These are phyloP conservation scores for Poicephalus gulielmi DNA, from an alignment of 2,113 vertebrate species.

Conservation along the genomic window DNA sequence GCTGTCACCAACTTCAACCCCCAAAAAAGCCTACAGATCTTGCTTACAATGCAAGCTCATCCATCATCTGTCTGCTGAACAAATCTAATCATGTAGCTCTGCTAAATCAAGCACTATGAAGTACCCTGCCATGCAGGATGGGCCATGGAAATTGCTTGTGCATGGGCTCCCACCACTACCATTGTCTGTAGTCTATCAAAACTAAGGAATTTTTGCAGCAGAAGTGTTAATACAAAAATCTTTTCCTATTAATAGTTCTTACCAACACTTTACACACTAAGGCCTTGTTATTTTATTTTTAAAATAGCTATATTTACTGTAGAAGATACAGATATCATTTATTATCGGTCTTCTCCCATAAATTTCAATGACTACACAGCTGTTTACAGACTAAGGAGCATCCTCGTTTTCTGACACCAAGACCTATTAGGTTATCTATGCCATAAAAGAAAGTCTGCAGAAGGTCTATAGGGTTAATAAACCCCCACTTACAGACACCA, in stretches of 20 bases:
- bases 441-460: neutral
- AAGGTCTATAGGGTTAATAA: neutral
- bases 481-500: fast-evolving
- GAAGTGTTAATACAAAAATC: neutral
- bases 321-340: neutral
- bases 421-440: neutral
- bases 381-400: neutral
- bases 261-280: neutral
- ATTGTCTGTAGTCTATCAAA: neutral
- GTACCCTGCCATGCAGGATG: fast-evolving
- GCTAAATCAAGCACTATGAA: neutral
- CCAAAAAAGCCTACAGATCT: neutral
- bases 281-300: neutral
- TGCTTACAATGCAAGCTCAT: neutral
- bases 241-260: neutral
- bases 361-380: neutral
- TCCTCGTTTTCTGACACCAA: neutral
- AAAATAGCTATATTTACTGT: neutral
- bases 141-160: no score
- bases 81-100: neutral
- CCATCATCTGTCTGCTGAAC: neutral
- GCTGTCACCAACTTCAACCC: neutral
- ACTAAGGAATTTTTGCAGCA: neutral
- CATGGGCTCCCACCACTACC: neutral
- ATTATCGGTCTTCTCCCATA: neutral